phyloP scores from a whole-genome alignment of 2,888 invertebrate species.

The Arctia plantaginis region DNA sequence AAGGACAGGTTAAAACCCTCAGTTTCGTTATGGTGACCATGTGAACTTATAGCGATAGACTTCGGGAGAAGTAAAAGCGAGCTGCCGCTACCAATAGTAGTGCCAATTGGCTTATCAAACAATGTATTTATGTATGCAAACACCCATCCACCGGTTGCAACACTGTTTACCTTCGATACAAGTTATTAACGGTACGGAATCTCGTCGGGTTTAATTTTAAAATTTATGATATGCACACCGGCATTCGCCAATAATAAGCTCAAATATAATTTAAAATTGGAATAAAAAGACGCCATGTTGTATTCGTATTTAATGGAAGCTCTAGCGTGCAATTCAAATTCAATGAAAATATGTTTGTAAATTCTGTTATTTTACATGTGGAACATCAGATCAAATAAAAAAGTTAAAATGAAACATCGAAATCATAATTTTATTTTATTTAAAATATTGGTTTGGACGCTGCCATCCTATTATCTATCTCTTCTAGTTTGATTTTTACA shows the following conservation, averaged over 20 bases:
- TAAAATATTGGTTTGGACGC: too few relatives aligned
- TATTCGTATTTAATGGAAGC: constrained; percentile 26
- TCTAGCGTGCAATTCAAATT: not conserved
- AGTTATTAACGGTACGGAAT: constrained; percentile 61
- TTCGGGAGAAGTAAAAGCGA: not conserved
- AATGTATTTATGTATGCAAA: constrained; percentile 63
- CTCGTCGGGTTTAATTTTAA: constrained; percentile 61
- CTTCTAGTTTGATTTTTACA: too few relatives aligned
- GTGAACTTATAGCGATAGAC: not conserved
- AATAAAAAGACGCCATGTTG: constrained; percentile 41
- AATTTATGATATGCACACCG: constrained; percentile 68
- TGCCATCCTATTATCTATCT: too few relatives aligned
- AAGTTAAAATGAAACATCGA: too few relatives aligned
- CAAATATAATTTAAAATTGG: constrained; percentile 54
- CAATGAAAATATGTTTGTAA: constrained; percentile 1
- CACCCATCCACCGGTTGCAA: constrained; percentile 46
- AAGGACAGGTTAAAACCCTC: too few relatives aligned
- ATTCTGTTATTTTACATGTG: not conserved
- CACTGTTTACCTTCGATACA: constrained; percentile 61
- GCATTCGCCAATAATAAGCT: constrained; percentile 54
- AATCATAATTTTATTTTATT: too few relatives aligned
- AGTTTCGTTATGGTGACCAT: not conserved
- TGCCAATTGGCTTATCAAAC: constrained; percentile 40
- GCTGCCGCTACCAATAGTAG: constrained; percentile 19
- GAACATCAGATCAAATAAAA: not conserved